phyloP scores from a whole-genome alignment of 1,140 invertebrate species.

The Tetragnatha versicolor region DNA sequence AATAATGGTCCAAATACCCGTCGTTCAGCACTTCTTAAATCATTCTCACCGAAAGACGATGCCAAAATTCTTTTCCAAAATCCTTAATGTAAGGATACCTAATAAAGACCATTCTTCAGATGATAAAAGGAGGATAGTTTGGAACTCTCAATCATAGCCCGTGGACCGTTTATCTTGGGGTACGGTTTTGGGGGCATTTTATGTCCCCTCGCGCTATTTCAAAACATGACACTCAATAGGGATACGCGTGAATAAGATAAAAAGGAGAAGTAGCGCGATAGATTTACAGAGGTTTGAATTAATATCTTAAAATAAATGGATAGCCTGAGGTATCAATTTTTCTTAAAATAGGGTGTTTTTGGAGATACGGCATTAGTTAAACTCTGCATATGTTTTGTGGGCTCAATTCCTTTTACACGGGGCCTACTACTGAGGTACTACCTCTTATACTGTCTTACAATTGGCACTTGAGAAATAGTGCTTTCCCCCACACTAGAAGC shows the following conservation, averaged over 20 bases:
- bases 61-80: neutral
- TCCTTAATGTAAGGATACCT: neutral
- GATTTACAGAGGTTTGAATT: too few species aligned
- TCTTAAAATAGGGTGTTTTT: too few species aligned
- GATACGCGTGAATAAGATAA: neutral
- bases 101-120: constrained; percentile 7
- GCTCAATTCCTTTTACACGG: too few species aligned
- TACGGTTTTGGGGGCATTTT: neutral
- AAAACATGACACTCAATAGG: neutral
- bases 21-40: neutral
- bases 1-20: neutral
- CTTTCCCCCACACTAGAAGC: too few species aligned
- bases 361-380: too few species aligned
- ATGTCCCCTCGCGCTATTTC: neutral
- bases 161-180: neutral
- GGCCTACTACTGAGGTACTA: too few species aligned
- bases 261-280: neutral
- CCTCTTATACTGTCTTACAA: too few species aligned
- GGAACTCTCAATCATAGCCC: constrained; percentile 2
- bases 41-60: neutral
- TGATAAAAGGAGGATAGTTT: constrained; percentile 8
- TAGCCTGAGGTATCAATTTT: too few species aligned
- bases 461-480: too few species aligned
- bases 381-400: too few species aligned
- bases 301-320: too few species aligned